Percentiles rank a stretch among this genome's conserved stretches.
These are phyloP conservation scores for Festucalex cinctus DNA, from an alignment of 2,113 vertebrate genomes.

Conservation along the genomic window DNA sequence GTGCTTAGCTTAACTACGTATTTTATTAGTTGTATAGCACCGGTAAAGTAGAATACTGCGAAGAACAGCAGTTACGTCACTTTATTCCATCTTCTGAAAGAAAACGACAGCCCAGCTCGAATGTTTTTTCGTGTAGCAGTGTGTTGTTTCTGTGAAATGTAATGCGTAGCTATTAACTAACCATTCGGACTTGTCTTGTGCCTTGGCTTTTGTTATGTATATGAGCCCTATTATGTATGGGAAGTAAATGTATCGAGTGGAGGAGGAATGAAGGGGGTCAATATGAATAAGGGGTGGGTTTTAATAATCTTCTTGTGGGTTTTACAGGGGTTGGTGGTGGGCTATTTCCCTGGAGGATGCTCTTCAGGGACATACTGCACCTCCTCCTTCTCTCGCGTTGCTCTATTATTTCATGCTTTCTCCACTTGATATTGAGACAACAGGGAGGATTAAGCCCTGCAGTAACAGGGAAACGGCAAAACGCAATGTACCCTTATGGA, in stretches of 20 bases:
- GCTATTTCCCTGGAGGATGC: conserved; percentile 37
- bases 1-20: no score
- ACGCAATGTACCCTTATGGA: conserved; percentile 43
- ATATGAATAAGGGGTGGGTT: background rate
- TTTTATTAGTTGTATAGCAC: no score
- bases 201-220: conserved; percentile 46
- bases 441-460: conserved; percentile 41
- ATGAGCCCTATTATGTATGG: conserved; percentile 37
- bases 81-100: background rate
- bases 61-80: background rate
- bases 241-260: conserved; percentile 31
- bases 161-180: conserved; percentile 24
- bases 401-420: conserved; percentile 42
- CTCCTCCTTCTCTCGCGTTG: conserved; percentile 16
- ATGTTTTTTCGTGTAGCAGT: background rate
- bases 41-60: no score
- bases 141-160: conserved; percentile 16
- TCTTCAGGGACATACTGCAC: conserved; percentile 23
- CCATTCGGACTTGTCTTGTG: conserved; percentile 14
- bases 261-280: background rate
- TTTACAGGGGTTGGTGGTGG: conserved; percentile 26
- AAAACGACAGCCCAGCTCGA: conserved; percentile 10
- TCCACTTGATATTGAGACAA: conserved; percentile 58
- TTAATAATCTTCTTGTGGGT: conserved; percentile 45
- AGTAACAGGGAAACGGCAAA: conserved; percentile 20